Percentiles rank a stretch among this genome's conserved stretches.
Evolutionary conservation across 2,888 invertebrate species (phyloP).

Genomic region (Catocala fraxini): DNA sequence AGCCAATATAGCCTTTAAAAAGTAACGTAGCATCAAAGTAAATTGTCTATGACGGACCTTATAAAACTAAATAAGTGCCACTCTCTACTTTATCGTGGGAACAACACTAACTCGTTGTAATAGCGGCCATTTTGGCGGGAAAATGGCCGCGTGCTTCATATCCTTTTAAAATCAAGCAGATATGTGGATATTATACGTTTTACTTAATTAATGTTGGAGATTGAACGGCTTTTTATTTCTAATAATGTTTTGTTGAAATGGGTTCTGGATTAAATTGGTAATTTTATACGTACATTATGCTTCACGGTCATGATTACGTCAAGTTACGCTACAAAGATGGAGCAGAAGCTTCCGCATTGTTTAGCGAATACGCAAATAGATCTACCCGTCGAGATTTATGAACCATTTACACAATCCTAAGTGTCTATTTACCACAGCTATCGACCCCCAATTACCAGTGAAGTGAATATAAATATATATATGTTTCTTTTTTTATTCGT

Average conservation of each 20-base stretch:
- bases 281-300: not conserved
- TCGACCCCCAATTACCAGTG: too few species aligned
- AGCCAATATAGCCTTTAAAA: constrained; percentile 2
- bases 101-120: constrained; percentile 57
- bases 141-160: constrained; percentile 7
- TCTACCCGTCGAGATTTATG: too few species aligned
- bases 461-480: too few species aligned
- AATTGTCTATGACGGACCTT: constrained; percentile 33
- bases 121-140: constrained; percentile 49
- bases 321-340: too few species aligned
- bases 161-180: constrained; percentile 11
- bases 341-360: too few species aligned
- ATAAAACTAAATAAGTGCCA: constrained; percentile 47
- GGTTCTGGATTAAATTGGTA: not conserved
- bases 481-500: too few species aligned
- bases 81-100: constrained; percentile 43
- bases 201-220: constrained; percentile 9
- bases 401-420: too few species aligned
- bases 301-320: too few species aligned
- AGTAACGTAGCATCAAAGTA: constrained; percentile 29
- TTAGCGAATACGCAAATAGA: too few species aligned
- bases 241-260: not conserved
- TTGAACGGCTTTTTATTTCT: not conserved
- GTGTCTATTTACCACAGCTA: too few species aligned
- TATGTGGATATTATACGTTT: constrained; percentile 7